Percentiles rank a stretch among this genome's conserved stretches.
These are phyloP conservation scores for Pterocles gutturalis DNA, from an alignment of 2,113 vertebrate species.

Conservation along the genomic window DNA sequence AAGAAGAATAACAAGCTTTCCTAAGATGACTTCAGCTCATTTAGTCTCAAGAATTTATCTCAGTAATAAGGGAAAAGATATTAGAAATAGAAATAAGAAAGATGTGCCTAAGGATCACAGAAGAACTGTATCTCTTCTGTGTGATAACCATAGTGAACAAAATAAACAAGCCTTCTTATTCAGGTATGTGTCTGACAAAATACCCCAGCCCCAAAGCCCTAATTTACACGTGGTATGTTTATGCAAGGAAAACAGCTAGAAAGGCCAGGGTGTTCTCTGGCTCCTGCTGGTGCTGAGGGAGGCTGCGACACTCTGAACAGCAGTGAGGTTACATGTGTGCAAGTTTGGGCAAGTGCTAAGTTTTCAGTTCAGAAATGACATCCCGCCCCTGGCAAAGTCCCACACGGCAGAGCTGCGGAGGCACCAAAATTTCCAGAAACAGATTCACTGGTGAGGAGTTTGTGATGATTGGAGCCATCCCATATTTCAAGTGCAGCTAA, in stretches of 20 bases:
- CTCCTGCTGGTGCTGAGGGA: rapidly evolving
- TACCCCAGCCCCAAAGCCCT: not conserved
- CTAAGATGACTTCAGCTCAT: not conserved
- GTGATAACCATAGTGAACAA: not conserved
- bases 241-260: not conserved
- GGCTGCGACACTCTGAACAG: not conserved
- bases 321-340: rapidly evolving
- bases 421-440: not conserved
- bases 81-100: not conserved
- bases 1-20: not conserved
- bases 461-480: not conserved
- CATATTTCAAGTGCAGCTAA: not conserved
- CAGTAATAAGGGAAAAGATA: not conserved
- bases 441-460: not conserved
- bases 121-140: not conserved
- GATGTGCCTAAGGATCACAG: not conserved
- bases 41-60: not conserved
- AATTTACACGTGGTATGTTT: not conserved
- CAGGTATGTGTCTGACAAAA: rapidly evolving
- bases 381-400: rapidly evolving
- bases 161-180: rapidly evolving
- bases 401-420: not conserved
- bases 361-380: not conserved
- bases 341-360: not conserved
- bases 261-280: not conserved